Evolutionary conservation across 2,888 invertebrate genomes (phyloP).

Genomic region (Drosophila macrospina): DNA sequence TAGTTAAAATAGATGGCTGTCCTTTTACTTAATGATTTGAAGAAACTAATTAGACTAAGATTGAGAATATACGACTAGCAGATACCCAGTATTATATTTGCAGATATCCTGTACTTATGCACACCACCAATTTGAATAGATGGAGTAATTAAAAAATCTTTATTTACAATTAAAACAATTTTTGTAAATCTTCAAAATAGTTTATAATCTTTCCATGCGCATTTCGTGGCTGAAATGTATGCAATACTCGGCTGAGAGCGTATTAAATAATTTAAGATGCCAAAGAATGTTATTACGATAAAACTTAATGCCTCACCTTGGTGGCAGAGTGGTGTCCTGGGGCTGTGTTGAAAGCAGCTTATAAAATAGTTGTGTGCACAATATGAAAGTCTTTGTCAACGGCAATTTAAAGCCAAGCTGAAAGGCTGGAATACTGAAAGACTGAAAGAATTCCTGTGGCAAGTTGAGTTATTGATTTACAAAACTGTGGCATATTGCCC

Average conservation of each 20-base stretch:
- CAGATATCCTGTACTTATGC: too few species aligned
- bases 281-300: conserved; percentile 14
- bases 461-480: conserved; percentile 41
- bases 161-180: not conserved
- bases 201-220: not conserved
- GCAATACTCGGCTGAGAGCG: not conserved
- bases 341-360: conserved; percentile 27
- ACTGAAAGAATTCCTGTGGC: conserved; percentile 14
- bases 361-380: conserved; percentile 22
- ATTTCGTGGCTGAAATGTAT: not conserved
- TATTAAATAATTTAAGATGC: conserved; percentile 19
- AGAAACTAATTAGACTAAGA: too few species aligned
- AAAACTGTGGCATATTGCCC: conserved; percentile 22
- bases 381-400: conserved; percentile 24
- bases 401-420: conserved; percentile 32
- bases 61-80: too few species aligned
- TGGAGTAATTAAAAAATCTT: too few species aligned
- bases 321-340: not conserved
- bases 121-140: too few species aligned
- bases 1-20: too few species aligned
- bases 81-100: too few species aligned
- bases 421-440: conserved; percentile 15
- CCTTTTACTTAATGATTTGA: too few species aligned
- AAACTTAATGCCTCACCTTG: conserved; percentile 12
- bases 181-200: not conserved